phyloP scores from a whole-genome alignment of 2,888 invertebrate species.

The Diplazon laetatorius region DNA sequence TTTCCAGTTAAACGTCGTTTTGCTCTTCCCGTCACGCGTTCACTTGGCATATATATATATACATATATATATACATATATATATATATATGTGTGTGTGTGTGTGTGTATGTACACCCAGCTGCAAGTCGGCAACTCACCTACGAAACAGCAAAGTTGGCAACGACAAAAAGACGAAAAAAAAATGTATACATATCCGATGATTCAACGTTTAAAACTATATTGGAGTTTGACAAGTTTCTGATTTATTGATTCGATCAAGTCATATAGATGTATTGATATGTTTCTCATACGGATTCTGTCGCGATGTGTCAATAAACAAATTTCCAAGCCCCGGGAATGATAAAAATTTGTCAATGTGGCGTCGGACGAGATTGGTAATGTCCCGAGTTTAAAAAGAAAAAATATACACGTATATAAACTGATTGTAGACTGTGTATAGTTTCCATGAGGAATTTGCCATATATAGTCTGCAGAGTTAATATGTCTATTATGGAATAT shows the following conservation, averaged over 20 bases:
- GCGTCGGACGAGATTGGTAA: conserved; percentile 61
- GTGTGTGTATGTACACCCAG: background rate
- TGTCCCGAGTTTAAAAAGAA: no score
- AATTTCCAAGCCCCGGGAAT: conserved; percentile 9
- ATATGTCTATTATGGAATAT: no score
- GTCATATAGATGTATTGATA: conserved; percentile 1
- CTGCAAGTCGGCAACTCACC: background rate
- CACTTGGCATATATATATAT: background rate
- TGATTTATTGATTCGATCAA: conserved; percentile 13
- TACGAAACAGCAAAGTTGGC: background rate
- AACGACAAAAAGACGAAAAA: background rate
- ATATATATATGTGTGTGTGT: background rate
- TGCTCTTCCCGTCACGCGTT: background rate
- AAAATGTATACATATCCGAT: conserved; percentile 5
- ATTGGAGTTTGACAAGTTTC: conserved; percentile 23
- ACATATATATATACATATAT: background rate
- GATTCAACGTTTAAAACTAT: background rate
- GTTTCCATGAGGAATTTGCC: no score
- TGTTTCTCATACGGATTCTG: conserved; percentile 35
- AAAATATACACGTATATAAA: no score
- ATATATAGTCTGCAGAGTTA: no score
- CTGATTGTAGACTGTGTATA: no score
- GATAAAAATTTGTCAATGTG: conserved; percentile 38
- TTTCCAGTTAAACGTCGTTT: conserved; percentile 41
- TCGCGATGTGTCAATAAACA: conserved; percentile 56